These are phyloP conservation scores for Cynoglossus semilaevis DNA, from an alignment of 2,113 vertebrate species.

Conservation along the genomic window DNA sequence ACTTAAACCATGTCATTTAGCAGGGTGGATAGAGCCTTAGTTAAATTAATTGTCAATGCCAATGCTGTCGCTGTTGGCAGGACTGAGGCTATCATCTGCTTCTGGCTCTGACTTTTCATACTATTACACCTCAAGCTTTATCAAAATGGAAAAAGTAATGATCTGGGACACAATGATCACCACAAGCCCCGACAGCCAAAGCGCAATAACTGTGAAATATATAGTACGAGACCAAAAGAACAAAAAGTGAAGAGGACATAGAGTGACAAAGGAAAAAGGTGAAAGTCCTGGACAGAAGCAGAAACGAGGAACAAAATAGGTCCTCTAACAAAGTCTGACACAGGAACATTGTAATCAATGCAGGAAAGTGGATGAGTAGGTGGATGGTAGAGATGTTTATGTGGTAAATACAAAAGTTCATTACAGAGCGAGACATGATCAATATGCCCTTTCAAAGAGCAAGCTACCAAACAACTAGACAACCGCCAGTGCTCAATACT, in stretches of 20 bases:
- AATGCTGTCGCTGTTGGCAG: constrained; percentile 27
- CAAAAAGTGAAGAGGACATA: constrained; percentile 29
- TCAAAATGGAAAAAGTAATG: constrained; percentile 49
- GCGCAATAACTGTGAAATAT: constrained; percentile 48
- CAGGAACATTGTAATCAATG: constrained; percentile 30
- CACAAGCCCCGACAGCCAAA: constrained; percentile 34
- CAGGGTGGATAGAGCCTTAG: too few species aligned
- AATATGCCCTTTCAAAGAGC: constrained; percentile 47
- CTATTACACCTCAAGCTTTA: constrained; percentile 46
- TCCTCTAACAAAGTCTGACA: constrained; percentile 23
- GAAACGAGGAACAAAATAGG: constrained; percentile 15
- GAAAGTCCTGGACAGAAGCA: background rate
- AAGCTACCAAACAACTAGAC: constrained; percentile 28
- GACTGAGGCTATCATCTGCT: background rate
- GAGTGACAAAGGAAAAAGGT: background rate
- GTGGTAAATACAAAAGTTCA: constrained; percentile 50
- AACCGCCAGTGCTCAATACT: constrained; percentile 36
- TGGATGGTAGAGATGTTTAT: constrained; percentile 39
- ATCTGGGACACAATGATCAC: constrained; percentile 51
- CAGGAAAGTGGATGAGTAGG: constrained; percentile 23
- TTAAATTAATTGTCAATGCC: background rate
- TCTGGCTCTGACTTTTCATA: constrained; percentile 20
- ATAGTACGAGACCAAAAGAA: constrained; percentile 27
- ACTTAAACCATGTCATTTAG: too few species aligned
- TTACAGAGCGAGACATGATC: constrained; percentile 60